Evolutionary conservation across 2,888 invertebrate species (phyloP), one percentile per base, ranked within the genome.

Genomic region (Lissonota sp.): DNA sequence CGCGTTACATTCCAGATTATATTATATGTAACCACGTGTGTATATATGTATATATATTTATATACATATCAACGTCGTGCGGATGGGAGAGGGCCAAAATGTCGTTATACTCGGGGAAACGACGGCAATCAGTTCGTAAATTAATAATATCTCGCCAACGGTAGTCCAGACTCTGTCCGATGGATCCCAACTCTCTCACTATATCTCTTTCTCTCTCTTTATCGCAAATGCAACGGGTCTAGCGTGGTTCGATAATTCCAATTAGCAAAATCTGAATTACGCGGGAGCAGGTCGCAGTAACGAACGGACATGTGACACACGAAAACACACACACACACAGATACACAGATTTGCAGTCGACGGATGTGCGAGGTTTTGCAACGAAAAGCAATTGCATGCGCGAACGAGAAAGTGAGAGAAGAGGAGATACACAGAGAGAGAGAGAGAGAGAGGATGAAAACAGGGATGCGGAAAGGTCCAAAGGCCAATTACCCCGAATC

Each of bases 231-330:
- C 67, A 51, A 57, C 51, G 60, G 40, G n/a, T 26, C 58, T 14
- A 60, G 67, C 71, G 70, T 85, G 87, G 86, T 86, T 86, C 88
- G 89, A 89, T 90, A 90, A 90, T 90, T 87, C 88, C 86, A 87
- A 89, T 90, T 88, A 90, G 87, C 80, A 80, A 87, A 88, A 89
- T 88, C 87, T 85, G 83, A 82, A 84, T 83, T 82, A 82, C 83
- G 79, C 64, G 77, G 63, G 12, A 66, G 26, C 26, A 26, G 66
- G 66, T 58, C 49, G 80, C 76, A 71, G 79, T 83, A 84, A 84
- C 79, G 84, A 83, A 82, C 83, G 76, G 74, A 79, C 76, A 72
- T 70, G 75, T 73, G 81, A 79, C 84, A 74, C 70, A 74, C 14
- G 51, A 16, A 51, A 0, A 60, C n/a, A 39, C 58, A 8, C 14